phyloP scores from a whole-genome alignment of 2,888 invertebrate genomes.

The Drosophila buzzatii region DNA sequence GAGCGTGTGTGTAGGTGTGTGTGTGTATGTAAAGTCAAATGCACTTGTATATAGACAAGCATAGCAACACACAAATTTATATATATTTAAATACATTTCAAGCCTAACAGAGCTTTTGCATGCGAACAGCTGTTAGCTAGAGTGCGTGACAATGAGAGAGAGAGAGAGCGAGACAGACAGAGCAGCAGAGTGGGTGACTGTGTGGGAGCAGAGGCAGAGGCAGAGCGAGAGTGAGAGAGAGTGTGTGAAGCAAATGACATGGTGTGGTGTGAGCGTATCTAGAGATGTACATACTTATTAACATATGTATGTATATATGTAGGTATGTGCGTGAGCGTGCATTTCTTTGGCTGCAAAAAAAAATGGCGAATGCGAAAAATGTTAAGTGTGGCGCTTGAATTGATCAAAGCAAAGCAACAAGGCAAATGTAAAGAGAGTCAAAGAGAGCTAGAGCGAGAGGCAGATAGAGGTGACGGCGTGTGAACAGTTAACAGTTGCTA shows the following conservation, averaged over 20 bases:
- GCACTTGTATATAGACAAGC: neutral
- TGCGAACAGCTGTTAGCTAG: conserved; percentile 15
- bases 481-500: conserved; percentile 11
- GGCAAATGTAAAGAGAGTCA: neutral
- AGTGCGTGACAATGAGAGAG: neutral
- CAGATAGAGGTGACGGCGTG: neutral
- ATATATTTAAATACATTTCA: neutral
- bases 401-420: conserved; percentile 3
- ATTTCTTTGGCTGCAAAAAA: neutral
- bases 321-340: neutral
- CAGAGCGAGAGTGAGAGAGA: neutral
- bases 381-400: conserved; percentile 1
- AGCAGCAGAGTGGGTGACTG: neutral
- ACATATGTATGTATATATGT: neutral
- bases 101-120: conserved; percentile 11
- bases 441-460: neutral
- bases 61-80: neutral
- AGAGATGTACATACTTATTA: too few species aligned
- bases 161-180: neutral
- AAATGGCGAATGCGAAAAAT: conserved; percentile 7
- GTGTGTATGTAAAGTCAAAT: neutral
- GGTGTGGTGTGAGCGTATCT: neutral
- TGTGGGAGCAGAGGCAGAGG: neutral
- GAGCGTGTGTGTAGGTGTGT: neutral
- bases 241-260: neutral